A percentile compares a stretch with the other conserved stretches of the same genome.
phyloP scores from a whole-genome alignment of 2,113 vertebrate species.

The Syrrhaptes paradoxus region DNA sequence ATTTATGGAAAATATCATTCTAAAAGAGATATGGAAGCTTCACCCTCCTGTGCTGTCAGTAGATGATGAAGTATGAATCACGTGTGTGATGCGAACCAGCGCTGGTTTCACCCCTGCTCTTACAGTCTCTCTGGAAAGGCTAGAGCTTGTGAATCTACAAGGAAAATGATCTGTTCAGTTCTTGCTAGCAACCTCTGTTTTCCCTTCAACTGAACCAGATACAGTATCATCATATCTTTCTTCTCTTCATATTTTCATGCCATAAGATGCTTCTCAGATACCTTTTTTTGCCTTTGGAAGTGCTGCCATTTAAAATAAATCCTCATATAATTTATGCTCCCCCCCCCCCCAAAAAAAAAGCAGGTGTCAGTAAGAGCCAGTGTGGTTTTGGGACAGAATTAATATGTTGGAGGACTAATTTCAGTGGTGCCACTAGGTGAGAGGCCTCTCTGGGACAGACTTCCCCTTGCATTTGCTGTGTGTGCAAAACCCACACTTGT shows the following conservation, averaged over 20 bases:
- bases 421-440: background rate
- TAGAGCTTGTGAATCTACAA: background rate
- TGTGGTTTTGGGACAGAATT: background rate
- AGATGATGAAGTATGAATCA: background rate
- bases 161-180: background rate
- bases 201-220: background rate
- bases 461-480: background rate
- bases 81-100: background rate
- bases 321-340: background rate
- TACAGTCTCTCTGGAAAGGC: background rate
- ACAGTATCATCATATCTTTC: background rate
- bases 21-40: background rate
- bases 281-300: background rate
- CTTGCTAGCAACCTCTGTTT: background rate
- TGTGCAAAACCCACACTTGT: background rate
- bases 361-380: background rate
- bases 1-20: background rate
- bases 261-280: background rate
- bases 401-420: background rate
- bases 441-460: background rate
- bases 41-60: background rate
- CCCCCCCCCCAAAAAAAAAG: background rate
- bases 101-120: background rate
- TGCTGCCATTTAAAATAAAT: background rate
- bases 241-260: background rate